Percentiles rank a stretch among this genome's conserved stretches.
These are phyloP conservation scores for Amphipyra berbera DNA, from an alignment of 2,888 invertebrate species.

Conservation along the genomic window DNA sequence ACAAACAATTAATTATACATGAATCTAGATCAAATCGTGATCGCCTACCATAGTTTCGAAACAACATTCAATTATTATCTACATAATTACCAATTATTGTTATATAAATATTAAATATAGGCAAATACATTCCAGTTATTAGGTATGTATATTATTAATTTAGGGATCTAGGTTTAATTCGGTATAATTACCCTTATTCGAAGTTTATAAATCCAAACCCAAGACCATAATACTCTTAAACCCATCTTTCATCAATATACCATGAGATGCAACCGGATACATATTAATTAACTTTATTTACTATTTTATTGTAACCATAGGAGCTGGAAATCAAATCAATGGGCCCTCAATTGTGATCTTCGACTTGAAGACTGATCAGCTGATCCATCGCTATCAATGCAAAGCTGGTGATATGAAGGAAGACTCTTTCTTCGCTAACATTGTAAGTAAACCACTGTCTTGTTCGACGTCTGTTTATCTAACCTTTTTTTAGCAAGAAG, in stretches of 20 bases:
- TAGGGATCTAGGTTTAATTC: no score
- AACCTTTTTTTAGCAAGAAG: no score
- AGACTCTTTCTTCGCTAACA: slow-evolving; percentile 95
- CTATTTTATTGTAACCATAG: slow-evolving; percentile 59
- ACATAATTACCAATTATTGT: slow-evolving; percentile 2
- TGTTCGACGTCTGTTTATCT: no score
- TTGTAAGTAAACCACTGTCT: slow-evolving; percentile 86
- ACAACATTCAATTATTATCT: slow-evolving; percentile 32
- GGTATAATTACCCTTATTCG: no score
- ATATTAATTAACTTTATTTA: no score
- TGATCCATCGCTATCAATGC: slow-evolving; percentile 92
- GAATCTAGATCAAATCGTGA: slow-evolving; percentile 43
- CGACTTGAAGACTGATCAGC: slow-evolving; percentile 93
- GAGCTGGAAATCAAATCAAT: slow-evolving; percentile 88
- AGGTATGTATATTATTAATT: no score
- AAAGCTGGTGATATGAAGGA: slow-evolving; percentile 92
- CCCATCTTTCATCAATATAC: no score
- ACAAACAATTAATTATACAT: slow-evolving; percentile 17
- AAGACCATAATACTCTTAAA: no score
- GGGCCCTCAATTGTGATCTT: slow-evolving; percentile 92
- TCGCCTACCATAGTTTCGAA: slow-evolving; percentile 20
- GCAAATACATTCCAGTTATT: no score
- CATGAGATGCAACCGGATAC: no score
- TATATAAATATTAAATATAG: no score
- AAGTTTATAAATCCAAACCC: no score